Evolutionary conservation across 1,140 invertebrate genomes (phyloP), one percentile per base, ranked within the genome.

Genomic region (Ostrea denselamellosa): DNA sequence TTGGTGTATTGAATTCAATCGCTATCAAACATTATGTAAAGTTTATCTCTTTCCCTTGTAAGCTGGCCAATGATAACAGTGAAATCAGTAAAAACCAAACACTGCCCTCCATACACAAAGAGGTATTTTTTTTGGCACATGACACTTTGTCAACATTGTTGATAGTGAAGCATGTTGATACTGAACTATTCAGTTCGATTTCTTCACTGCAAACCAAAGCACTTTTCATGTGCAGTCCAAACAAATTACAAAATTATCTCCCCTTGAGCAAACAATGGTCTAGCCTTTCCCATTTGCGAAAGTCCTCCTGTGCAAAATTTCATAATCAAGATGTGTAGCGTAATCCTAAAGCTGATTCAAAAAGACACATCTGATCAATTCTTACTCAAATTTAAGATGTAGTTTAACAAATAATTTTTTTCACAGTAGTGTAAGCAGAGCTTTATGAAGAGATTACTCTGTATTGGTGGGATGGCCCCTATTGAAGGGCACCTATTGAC

Each of bases 221-320:
- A 77, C 28, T 28, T 25, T 77, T 34, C 68, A 77, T 77, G 68
- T 25, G 28, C 68, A 77, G 68, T 77, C 68, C 68, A 77, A 77
- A 77, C 68, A 77, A 77, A 77, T 77, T 77, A 77, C 68, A 10
- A 77, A 77, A 77, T 77, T 77, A 77, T 77, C 68, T 34, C 68
- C 68, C 68, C 68, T 28, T 77, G 68, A 28, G 14, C 25, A 77
- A 77, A 77, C 68, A 77, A 9, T 14, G 25, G 14, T 25, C 68
- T 14, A 77, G 68, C 28, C 68, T 14, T 25, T 9, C 28, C 8
- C 25, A 34, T 77, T 71, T 71, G 22, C 22, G 25, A 22, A 71
- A 71, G 22, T 25, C 25, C 65, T 71, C 12, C 68, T 28, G 25
- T 77, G 68, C 25, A 7, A 25, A 34, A 77, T 77, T 77, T 77